These are phyloP conservation scores for Azorinus chamasolen DNA, from an alignment of 2,888 invertebrate genomes.

Conservation along the genomic window DNA sequence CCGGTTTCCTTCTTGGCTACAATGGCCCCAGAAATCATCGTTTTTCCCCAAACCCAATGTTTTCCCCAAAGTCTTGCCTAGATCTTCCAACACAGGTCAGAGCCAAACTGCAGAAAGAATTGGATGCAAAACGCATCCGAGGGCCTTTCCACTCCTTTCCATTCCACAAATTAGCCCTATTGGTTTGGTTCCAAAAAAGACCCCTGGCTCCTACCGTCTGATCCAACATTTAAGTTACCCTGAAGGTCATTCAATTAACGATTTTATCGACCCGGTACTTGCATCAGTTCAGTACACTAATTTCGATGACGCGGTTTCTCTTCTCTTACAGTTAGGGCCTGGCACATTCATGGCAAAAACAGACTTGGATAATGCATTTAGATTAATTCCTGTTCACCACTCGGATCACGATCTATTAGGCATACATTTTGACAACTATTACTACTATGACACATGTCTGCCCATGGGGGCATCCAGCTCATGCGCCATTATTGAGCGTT, in stretches of 20 bases:
- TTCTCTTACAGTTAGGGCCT: constrained; percentile 8
- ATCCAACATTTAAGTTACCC: constrained; percentile 56
- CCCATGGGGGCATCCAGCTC: constrained; percentile 38
- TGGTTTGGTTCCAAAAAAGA: constrained; percentile 47
- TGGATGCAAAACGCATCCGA: constrained; percentile 10
- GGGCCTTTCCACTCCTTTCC: constrained; percentile 17
- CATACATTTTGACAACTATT: constrained; percentile 21
- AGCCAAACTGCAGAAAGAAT: neutral
- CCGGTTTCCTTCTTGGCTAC: constrained; percentile 24
- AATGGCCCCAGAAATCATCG: neutral
- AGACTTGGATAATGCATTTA: constrained; percentile 40
- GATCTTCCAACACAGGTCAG: neutral
- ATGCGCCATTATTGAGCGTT: constrained; percentile 45
- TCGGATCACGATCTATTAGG: constrained; percentile 46
- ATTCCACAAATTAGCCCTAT: constrained; percentile 33
- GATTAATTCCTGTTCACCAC: constrained; percentile 45
- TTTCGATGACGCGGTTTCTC: constrained; percentile 32
- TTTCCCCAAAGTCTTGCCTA: no score
- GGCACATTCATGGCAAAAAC: constrained; percentile 40
- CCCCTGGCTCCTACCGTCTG: constrained; percentile 32
- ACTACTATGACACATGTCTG: constrained; percentile 43
- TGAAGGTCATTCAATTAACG: constrained; percentile 40
- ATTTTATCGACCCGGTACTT: constrained; percentile 24
- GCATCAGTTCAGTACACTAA: constrained; percentile 29
- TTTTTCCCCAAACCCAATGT: constrained; percentile 11